Evolutionary conservation across 2,113 vertebrate genomes (phyloP).

Genomic region (Pangasianodon hypophthalmus): DNA sequence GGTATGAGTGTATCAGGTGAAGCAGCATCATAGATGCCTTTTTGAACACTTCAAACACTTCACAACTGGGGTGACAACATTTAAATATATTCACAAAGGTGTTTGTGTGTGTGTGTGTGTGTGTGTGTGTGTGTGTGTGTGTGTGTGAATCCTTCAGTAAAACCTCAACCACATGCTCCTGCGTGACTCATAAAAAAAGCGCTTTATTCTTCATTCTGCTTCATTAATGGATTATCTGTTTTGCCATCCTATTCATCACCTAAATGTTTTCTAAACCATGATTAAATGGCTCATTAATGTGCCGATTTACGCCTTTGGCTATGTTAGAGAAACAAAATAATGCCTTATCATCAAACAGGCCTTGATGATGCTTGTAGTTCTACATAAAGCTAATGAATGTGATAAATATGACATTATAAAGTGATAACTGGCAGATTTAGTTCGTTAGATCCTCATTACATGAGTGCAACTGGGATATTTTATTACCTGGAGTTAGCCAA

Average conservation of each 20-base stretch:
- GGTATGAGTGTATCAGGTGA: too few relatives aligned
- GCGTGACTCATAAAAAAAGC: background rate
- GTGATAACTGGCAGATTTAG: background rate
- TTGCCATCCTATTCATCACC: background rate
- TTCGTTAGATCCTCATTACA: background rate
- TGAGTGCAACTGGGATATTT: background rate
- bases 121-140: too few relatives aligned
- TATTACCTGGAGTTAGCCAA: background rate
- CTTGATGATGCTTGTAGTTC: background rate
- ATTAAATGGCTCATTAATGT: constrained; percentile 2
- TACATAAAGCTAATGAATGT: background rate
- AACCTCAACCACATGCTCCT: too few relatives aligned
- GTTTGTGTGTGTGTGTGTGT: too few relatives aligned
- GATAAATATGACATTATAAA: background rate
- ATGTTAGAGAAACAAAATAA: background rate
- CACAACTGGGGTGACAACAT: too few relatives aligned
- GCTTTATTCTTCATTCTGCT: background rate
- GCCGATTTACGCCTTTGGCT: background rate
- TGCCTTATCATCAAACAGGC: background rate
- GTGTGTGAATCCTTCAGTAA: too few relatives aligned
- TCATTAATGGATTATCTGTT: background rate
- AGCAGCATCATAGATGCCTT: too few relatives aligned
- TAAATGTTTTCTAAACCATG: background rate
- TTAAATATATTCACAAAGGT: too few relatives aligned
- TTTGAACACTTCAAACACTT: too few relatives aligned